Evolutionary conservation across 2,888 invertebrate species (phyloP).

Genomic region (Scaptomyza caliginosa): DNA sequence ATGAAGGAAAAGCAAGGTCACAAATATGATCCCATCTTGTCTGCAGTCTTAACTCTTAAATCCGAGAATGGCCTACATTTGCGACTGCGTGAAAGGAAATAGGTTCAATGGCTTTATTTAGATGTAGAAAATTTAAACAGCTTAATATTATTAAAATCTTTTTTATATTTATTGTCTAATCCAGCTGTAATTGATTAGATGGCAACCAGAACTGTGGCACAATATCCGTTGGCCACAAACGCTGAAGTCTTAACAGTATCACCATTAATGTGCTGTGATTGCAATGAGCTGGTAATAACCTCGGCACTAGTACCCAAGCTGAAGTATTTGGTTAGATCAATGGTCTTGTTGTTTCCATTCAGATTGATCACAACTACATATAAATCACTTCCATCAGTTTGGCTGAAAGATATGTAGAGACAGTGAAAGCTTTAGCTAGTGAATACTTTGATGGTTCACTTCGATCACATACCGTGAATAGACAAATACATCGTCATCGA

Average conservation of each 20-base stretch:
- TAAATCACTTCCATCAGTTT: conserved; percentile 72
- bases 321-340: conserved; percentile 84
- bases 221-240: conserved; percentile 74
- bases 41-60: conserved; percentile 84
- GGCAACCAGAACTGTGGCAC: conserved; percentile 80
- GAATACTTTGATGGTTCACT: background rate
- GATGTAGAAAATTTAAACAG: background rate
- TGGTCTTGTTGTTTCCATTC: conserved; percentile 83
- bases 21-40: conserved; percentile 83
- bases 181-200: conserved; percentile 29
- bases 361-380: conserved; percentile 86
- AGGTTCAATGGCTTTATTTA: conserved; percentile 4
- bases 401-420: conserved; percentile 43
- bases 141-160: conserved; percentile 3
- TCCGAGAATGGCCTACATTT: conserved; percentile 85
- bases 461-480: conserved; percentile 76
- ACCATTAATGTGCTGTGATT: conserved; percentile 80
- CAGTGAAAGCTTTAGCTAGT: background rate
- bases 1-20: conserved; percentile 45
- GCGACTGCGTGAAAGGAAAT: conserved; percentile 79
- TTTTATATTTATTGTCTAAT: background rate
- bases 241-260: conserved; percentile 68
- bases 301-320: conserved; percentile 73
- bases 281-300: conserved; percentile 82
- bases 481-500: conserved; percentile 78